Evolutionary conservation across 2,113 vertebrate genomes (phyloP).

Genomic region (Ceuthmochares aereus): DNA sequence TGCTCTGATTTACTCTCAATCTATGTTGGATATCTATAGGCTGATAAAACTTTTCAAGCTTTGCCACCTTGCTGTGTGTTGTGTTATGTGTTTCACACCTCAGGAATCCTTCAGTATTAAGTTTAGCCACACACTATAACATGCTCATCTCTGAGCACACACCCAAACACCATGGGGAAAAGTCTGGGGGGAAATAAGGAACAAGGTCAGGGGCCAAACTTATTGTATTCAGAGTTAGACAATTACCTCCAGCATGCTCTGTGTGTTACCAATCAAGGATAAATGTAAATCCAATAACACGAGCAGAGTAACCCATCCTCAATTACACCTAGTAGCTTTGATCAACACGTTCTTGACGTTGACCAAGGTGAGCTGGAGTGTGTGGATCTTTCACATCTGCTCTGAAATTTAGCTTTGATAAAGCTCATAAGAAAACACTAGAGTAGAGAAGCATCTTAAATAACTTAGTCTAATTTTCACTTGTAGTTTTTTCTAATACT

Average conservation of each 20-base stretch:
- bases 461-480: background rate
- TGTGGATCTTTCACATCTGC: background rate
- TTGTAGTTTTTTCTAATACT: background rate
- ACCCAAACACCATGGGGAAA: accelerated
- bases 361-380: background rate
- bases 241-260: background rate
- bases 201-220: accelerated
- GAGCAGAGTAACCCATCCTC: background rate
- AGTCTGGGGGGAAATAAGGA: background rate
- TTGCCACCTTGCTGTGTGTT: background rate
- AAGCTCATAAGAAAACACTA: background rate
- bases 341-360: background rate
- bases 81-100: background rate
- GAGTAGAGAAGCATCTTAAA: background rate
- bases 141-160: background rate
- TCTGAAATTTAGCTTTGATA: background rate
- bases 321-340: background rate
- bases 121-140: background rate
- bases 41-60: background rate
- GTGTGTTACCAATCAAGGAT: background rate
- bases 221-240: background rate
- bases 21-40: background rate
- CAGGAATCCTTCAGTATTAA: background rate
- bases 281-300: background rate
- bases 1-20: background rate